Evolutionary conservation across 2,113 vertebrate species (phyloP).

Genomic region (Lates calcarifer): DNA sequence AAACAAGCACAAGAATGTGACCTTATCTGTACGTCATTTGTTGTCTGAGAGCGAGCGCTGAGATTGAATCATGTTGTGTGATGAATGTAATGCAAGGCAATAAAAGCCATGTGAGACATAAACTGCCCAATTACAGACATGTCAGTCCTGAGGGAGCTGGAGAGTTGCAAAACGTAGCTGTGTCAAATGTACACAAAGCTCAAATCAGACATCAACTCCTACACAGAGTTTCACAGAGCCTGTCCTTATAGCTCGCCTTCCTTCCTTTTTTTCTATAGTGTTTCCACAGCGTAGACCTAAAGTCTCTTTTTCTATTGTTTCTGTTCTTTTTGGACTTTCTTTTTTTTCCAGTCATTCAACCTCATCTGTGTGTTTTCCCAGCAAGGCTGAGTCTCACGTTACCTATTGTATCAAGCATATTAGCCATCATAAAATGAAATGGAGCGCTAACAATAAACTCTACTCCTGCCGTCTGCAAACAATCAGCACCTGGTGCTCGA

Average conservation of each 20-base stretch:
- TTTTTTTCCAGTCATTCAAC: constrained; percentile 9
- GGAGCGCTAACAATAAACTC: constrained; percentile 50
- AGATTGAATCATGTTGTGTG: constrained; percentile 38
- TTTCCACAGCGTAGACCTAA: neutral
- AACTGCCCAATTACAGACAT: constrained; percentile 22
- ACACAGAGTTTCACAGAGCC: neutral
- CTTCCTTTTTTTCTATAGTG: constrained; percentile 21
- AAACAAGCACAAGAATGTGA: constrained; percentile 65
- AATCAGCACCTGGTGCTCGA: constrained; percentile 42
- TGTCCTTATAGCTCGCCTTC: constrained; percentile 20
- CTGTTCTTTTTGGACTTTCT: neutral
- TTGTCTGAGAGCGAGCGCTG: constrained; percentile 35
- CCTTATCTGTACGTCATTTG: constrained; percentile 67
- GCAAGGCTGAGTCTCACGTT: constrained; percentile 42
- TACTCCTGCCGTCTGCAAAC: constrained; percentile 42
- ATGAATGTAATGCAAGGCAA: constrained; percentile 41
- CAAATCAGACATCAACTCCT: constrained; percentile 13
- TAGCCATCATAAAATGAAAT: constrained; percentile 42
- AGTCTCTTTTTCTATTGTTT: constrained; percentile 36
- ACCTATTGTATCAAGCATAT: constrained; percentile 45
- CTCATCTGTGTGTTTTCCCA: constrained; percentile 43
- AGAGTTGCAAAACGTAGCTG: constrained; percentile 13
- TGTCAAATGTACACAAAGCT: constrained; percentile 6
- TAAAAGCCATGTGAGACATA: constrained; percentile 32
- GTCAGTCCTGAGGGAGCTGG: neutral